Evolutionary conservation across 37 sponge, comb jelly and placozoan genomes (phyloP).

Genomic region (Crambe crambe): DNA sequence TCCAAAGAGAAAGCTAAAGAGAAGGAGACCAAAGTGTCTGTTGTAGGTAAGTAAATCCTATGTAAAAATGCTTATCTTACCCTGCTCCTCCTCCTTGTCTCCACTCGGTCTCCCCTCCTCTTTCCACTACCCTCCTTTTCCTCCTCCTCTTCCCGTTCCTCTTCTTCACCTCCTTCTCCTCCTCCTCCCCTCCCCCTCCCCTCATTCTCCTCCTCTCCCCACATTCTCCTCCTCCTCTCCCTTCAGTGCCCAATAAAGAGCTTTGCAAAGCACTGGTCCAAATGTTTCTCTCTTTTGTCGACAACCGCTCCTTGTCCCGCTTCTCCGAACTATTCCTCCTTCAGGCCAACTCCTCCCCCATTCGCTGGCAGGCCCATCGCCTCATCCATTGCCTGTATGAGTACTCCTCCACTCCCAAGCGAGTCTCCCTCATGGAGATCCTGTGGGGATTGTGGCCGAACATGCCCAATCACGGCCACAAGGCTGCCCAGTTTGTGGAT

Average conservation of each 20-base stretch:
- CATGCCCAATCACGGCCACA: slow-evolving; percentile 78
- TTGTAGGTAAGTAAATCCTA: background rate
- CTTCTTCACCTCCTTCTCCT: background rate
- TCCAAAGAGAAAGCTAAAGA: slow-evolving; percentile 10
- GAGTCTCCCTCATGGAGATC: slow-evolving; percentile 47
- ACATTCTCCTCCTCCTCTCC: background rate
- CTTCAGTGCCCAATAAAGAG: slow-evolving; percentile 33
- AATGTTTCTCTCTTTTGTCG: slow-evolving; percentile 37
- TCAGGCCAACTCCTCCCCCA: slow-evolving; percentile 69
- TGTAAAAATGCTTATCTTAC: slow-evolving; percentile 88
- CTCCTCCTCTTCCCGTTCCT: background rate
- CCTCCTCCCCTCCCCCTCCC: background rate
- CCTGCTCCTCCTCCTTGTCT: slow-evolving; percentile 70
- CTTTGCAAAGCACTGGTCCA: slow-evolving; percentile 37
- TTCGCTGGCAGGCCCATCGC: slow-evolving; percentile 80
- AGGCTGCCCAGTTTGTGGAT: slow-evolving; percentile 91
- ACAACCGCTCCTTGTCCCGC: slow-evolving; percentile 26
- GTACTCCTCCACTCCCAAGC: background rate
- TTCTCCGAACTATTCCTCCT: slow-evolving; percentile 70
- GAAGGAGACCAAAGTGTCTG: background rate
- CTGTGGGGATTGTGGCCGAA: slow-evolving; percentile 81
- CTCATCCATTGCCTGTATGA: slow-evolving; percentile 58
- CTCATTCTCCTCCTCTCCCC: background rate
- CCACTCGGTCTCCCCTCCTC: too few relatives aligned
- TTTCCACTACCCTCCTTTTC: background rate